phyloP scores from a whole-genome alignment of 2,113 vertebrate genomes.

The Gallinago undulata region DNA sequence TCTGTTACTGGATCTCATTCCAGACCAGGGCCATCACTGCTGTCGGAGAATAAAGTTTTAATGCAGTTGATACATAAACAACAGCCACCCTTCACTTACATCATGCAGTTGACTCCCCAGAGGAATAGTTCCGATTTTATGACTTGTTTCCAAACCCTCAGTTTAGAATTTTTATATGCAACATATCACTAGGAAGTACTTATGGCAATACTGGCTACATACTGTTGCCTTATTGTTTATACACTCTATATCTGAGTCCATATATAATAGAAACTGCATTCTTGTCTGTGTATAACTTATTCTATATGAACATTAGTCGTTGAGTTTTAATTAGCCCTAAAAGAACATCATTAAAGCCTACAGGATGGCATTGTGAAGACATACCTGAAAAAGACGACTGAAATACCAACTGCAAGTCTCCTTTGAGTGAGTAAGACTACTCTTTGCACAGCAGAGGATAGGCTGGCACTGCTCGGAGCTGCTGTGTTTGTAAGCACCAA shows the following conservation, averaged over 20 bases:
- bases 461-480: not conserved
- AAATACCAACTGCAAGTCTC: not conserved
- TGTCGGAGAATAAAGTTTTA: not conserved
- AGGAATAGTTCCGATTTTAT: not conserved
- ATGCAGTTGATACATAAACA: not conserved
- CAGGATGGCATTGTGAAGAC: not conserved
- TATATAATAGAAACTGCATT: not conserved
- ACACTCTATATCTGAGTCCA: rapidly evolving
- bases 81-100: not conserved
- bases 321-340: not conserved
- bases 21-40: not conserved
- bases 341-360: not conserved
- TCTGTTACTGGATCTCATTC: not conserved
- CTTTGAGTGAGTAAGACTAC: not conserved
- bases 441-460: not conserved
- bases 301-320: not conserved
- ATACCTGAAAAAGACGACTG: not conserved
- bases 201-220: not conserved
- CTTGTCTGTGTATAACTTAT: not conserved
- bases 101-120: not conserved
- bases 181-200: not conserved
- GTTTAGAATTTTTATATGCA: not conserved
- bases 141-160: not conserved
- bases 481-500: not conserved
- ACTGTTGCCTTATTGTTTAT: not conserved